These are phyloP conservation scores for Hemitrygon akajei DNA, from an alignment of 2,797 vertebrate genomes.

Conservation along the genomic window DNA sequence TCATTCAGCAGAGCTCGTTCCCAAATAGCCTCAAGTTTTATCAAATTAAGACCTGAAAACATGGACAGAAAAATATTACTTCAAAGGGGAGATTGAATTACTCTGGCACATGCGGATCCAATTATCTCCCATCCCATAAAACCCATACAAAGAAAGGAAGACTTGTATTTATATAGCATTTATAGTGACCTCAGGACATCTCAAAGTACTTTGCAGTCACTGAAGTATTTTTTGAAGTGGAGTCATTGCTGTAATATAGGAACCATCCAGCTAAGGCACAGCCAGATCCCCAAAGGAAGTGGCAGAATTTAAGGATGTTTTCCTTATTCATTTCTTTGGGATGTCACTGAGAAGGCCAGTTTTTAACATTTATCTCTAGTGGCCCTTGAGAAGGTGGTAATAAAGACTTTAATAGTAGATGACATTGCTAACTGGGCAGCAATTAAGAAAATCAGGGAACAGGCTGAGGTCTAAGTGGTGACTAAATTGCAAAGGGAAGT, in stretches of 20 bases:
- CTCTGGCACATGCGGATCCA: not conserved
- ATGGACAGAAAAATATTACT: not conserved
- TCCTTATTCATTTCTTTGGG: too few relatives aligned
- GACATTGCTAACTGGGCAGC: too few relatives aligned
- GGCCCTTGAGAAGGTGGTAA: too few relatives aligned
- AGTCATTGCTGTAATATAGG: not conserved
- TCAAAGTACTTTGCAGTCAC: not conserved
- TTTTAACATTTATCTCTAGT: too few relatives aligned
- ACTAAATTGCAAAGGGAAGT: not conserved
- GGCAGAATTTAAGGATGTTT: too few relatives aligned
- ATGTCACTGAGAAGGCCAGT: too few relatives aligned
- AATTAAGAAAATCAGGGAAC: too few relatives aligned
- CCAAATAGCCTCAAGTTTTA: not conserved
- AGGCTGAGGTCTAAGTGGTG: not conserved
- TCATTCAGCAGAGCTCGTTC: not conserved
- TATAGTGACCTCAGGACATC: not conserved
- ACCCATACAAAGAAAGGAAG: not conserved
- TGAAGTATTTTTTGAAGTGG: not conserved
- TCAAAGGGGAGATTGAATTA: not conserved
- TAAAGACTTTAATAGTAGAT: not conserved
- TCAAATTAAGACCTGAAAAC: not conserved
- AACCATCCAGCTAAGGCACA: not conserved
- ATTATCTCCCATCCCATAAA: not conserved
- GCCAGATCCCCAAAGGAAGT: too few relatives aligned
- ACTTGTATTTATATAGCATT: not conserved